Evolutionary conservation across 1,140 invertebrate species (phyloP).

Genomic region (Eufriesea mexicana): DNA sequence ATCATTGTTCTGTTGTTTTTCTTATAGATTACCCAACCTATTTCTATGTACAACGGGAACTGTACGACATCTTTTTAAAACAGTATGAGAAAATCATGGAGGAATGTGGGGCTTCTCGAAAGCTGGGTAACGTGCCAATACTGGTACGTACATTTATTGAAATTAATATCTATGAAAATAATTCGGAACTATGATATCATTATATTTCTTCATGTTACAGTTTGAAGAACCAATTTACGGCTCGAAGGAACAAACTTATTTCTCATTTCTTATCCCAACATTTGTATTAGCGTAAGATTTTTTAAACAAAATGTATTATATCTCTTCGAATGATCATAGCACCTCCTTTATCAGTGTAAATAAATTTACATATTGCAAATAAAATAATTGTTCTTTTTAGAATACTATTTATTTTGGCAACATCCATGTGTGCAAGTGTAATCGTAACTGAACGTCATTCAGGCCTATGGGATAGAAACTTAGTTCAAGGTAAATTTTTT

Average conservation of each 20-base stretch:
- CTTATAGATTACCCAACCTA: constrained; percentile 88
- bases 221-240: constrained; percentile 90
- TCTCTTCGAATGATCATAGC: background rate
- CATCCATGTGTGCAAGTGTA: constrained; percentile 89
- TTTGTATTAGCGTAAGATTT: constrained; percentile 86
- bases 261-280: constrained; percentile 90
- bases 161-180: background rate
- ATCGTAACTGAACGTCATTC: constrained; percentile 92
- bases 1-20: constrained; percentile 56
- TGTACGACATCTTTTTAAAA: constrained; percentile 85
- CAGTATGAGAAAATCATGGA: constrained; percentile 83
- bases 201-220: constrained; percentile 71
- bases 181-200: background rate
- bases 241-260: constrained; percentile 84
- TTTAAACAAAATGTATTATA: background rate
- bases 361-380: background rate
- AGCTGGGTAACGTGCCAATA: constrained; percentile 84
- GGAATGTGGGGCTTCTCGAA: constrained; percentile 84
- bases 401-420: constrained; percentile 90
- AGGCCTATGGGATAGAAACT: constrained; percentile 89
- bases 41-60: constrained; percentile 83
- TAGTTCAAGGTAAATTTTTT: constrained; percentile 86
- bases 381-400: constrained; percentile 78
- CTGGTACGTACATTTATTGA: constrained; percentile 61
- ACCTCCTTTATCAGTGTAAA: background rate